phyloP scores from a whole-genome alignment of 2,888 invertebrate genomes.

The Diarsia dahlii region DNA sequence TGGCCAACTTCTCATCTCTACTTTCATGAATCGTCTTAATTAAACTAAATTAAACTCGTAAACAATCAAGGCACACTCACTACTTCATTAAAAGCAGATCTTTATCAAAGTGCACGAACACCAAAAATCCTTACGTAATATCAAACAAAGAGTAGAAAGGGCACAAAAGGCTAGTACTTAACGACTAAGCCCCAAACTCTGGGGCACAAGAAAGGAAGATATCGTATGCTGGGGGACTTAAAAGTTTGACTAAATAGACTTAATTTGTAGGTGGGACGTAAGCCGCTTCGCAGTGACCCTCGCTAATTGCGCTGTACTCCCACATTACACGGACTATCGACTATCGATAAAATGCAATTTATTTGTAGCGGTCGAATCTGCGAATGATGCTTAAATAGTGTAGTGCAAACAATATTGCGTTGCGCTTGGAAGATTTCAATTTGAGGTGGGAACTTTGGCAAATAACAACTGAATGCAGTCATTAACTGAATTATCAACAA shows the following conservation, averaged over 20 bases:
- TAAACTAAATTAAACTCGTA: conserved; percentile 3
- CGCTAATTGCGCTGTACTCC: conserved; percentile 74
- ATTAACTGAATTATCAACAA: neutral
- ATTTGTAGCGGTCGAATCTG: conserved; percentile 58
- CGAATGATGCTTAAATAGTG: conserved; percentile 59
- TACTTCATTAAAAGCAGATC: conserved; percentile 64
- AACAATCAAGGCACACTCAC: conserved; percentile 37
- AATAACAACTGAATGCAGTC: neutral
- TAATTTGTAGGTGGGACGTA: conserved; percentile 89
- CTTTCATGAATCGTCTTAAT: conserved; percentile 5
- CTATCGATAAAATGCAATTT: conserved; percentile 76
- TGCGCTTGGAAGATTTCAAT: conserved; percentile 42
- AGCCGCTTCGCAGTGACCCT: conserved; percentile 88
- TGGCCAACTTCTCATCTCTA: neutral
- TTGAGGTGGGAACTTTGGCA: conserved; percentile 19
- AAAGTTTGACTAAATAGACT: conserved; percentile 90
- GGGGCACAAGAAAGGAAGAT: conserved; percentile 88
- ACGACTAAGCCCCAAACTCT: conserved; percentile 87
- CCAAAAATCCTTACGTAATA: conserved; percentile 81
- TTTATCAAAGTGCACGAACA: conserved; percentile 69
- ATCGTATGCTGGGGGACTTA: conserved; percentile 88
- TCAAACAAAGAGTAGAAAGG: conserved; percentile 85
- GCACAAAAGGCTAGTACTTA: conserved; percentile 88
- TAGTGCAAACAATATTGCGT: conserved; percentile 42
- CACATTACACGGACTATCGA: conserved; percentile 70